A percentile compares a stretch with the other conserved stretches of the same genome.
These are phyloP conservation scores for Channa argus DNA, from an alignment of 2,113 vertebrate species.

Conservation along the genomic window DNA sequence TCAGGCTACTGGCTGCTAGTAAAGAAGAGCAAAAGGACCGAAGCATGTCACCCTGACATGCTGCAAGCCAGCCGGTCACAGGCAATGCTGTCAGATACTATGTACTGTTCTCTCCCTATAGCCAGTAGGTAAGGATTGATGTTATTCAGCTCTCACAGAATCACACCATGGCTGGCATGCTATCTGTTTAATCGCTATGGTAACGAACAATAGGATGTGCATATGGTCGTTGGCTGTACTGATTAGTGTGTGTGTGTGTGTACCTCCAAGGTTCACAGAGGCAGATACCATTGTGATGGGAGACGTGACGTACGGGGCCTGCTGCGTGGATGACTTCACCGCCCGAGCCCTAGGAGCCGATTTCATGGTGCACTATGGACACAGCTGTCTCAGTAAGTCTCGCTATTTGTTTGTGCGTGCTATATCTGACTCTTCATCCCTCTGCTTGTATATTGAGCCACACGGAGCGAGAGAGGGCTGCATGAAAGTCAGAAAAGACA, in stretches of 20 bases:
- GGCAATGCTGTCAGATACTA: slow-evolving; percentile 29
- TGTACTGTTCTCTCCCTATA: slow-evolving; percentile 25
- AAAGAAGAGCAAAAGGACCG: slow-evolving; percentile 33
- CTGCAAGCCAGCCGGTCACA: slow-evolving; percentile 47
- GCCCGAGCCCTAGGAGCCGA: slow-evolving; percentile 94
- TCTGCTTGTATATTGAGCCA: not conserved
- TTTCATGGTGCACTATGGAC: slow-evolving; percentile 98
- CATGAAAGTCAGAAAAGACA: not conserved
- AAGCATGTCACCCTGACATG: slow-evolving; percentile 12
- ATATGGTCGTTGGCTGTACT: slow-evolving; percentile 25
- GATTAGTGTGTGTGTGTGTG: slow-evolving; percentile 34
- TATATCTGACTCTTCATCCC: slow-evolving; percentile 5
- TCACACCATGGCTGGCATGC: slow-evolving; percentile 31
- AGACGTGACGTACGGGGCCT: slow-evolving; percentile 96
- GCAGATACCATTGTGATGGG: slow-evolving; percentile 96
- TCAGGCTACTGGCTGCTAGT: slow-evolving; percentile 13
- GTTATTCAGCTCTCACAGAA: slow-evolving; percentile 40
- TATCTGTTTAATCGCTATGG: slow-evolving; percentile 35
- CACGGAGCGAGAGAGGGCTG: slow-evolving; percentile 3
- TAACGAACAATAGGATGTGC: slow-evolving; percentile 19
- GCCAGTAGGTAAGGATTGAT: slow-evolving; percentile 53
- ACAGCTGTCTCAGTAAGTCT: slow-evolving; percentile 95
- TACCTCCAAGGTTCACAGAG: slow-evolving; percentile 88
- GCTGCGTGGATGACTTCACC: slow-evolving; percentile 97
- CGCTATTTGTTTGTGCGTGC: not conserved